phyloP scores from a whole-genome alignment of 2,888 invertebrate species.

The Antheraea yamamai region DNA sequence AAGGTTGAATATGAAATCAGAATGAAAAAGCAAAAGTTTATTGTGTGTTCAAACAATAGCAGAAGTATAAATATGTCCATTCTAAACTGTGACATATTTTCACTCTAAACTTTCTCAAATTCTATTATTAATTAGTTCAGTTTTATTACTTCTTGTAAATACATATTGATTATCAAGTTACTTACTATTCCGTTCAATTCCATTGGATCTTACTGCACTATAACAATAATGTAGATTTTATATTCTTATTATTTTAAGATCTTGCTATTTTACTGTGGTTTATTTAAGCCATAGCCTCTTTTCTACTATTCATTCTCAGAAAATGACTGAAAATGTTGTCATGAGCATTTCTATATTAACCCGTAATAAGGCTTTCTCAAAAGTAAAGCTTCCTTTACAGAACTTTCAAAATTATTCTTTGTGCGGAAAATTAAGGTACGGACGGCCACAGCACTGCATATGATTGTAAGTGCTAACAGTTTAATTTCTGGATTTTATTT shows the following conservation, averaged over 20 bases:
- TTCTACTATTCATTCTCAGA: too few species aligned
- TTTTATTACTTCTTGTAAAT: background rate
- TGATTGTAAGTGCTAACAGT: too few species aligned
- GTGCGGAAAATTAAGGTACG: too few species aligned
- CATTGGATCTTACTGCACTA: too few species aligned
- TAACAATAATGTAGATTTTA: background rate
- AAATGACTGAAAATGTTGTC: background rate
- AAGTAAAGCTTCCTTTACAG: background rate
- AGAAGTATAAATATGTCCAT: conserved; percentile 18
- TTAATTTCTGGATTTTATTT: too few species aligned
- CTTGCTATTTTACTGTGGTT: too few species aligned
- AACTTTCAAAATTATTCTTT: too few species aligned
- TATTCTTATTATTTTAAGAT: background rate
- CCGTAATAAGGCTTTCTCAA: background rate
- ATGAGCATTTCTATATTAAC: too few species aligned
- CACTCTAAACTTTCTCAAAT: background rate
- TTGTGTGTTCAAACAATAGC: conserved; percentile 17
- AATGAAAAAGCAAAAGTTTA: conserved; percentile 36
- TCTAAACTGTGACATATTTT: conserved; percentile 3
- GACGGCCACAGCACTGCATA: too few species aligned
- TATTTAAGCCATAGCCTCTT: too few species aligned
- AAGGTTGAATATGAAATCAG: conserved; percentile 44
- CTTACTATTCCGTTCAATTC: background rate
- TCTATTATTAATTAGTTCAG: background rate
- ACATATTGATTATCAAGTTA: background rate